Conservation (phyloP, 2,797 vertebrate genomes). For the Odontamblyopus lacepedii region DNA sequence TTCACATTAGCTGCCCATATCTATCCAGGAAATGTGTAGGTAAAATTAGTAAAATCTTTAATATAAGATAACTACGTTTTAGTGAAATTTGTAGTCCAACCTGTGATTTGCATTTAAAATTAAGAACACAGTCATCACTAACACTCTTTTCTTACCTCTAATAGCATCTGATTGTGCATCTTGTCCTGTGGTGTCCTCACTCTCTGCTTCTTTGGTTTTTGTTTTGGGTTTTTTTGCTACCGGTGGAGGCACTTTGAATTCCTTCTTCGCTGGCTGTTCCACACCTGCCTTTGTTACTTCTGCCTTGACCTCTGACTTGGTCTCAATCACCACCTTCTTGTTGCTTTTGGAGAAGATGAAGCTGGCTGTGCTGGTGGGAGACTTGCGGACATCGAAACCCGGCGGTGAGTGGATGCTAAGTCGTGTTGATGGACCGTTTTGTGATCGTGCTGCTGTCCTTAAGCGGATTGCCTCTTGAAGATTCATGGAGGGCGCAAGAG, state of each 20-base stretch:
- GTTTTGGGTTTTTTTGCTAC: conserved; percentile 88
- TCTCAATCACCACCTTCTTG: conserved; percentile 83
- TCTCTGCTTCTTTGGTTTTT: conserved; percentile 58
- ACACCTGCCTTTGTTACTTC: conserved; percentile 73
- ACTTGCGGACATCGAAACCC: conserved; percentile 63
- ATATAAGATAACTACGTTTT: background rate
- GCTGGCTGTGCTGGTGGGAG: conserved; percentile 88
- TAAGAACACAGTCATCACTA: background rate
- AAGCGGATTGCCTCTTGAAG: conserved; percentile 86
- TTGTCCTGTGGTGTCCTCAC: conserved; percentile 59
- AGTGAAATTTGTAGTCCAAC: background rate
- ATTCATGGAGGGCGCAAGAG: conserved; percentile 74
- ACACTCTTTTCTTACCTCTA: conserved; percentile 49
- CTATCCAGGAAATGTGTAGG: no score
- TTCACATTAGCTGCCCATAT: no score
- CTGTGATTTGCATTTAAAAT: background rate
- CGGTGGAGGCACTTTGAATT: conserved; percentile 86
- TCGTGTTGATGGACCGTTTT: conserved; percentile 52
- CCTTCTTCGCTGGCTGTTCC: conserved; percentile 66
- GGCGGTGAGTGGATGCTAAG: conserved; percentile 63
- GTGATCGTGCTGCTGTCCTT: conserved; percentile 81
- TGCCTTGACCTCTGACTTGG: conserved; percentile 72
- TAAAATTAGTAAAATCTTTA: no score
- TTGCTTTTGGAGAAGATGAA: conserved; percentile 93
- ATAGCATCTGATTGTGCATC: conserved; percentile 65